A percentile compares a stretch with the other conserved stretches of the same genome.
phyloP scores from a whole-genome alignment of 2,797 vertebrate species.

The Eulemur rubriventer region DNA sequence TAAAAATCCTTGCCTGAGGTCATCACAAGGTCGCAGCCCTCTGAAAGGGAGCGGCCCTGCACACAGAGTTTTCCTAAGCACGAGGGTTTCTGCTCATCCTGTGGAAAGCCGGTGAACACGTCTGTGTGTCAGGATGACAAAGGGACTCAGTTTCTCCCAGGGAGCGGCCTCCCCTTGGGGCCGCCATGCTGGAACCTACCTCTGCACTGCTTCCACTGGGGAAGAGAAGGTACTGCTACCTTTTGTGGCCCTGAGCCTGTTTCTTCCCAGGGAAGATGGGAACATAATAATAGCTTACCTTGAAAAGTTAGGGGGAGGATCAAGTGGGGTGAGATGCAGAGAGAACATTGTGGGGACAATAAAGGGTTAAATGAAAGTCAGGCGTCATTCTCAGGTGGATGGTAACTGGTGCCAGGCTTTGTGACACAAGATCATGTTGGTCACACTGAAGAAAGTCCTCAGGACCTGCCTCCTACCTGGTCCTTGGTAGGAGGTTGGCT shows the following conservation, averaged over 20 bases:
- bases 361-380: background rate
- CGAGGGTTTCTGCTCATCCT: accelerated
- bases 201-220: background rate
- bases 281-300: background rate
- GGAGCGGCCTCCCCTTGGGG: background rate
- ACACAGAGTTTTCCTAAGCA: background rate
- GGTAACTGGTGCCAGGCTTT: background rate
- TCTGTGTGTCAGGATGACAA: background rate
- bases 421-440: background rate
- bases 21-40: background rate
- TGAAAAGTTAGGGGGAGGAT: accelerated
- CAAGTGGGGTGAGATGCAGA: accelerated
- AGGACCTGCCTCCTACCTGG: background rate
- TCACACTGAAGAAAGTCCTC: background rate
- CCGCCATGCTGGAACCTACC: background rate
- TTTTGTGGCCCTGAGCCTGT: background rate
- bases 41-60: background rate
- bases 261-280: background rate
- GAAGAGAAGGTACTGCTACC: background rate
- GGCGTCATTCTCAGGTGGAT: accelerated
- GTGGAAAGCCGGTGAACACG: accelerated
- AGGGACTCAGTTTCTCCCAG: background rate
- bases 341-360: accelerated
- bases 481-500: too few species aligned
- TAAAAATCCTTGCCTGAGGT: background rate